These are phyloP conservation scores for Scelioninae gen. 1 DNA, from an alignment of 2,888 invertebrate genomes.

Conservation along the genomic window DNA sequence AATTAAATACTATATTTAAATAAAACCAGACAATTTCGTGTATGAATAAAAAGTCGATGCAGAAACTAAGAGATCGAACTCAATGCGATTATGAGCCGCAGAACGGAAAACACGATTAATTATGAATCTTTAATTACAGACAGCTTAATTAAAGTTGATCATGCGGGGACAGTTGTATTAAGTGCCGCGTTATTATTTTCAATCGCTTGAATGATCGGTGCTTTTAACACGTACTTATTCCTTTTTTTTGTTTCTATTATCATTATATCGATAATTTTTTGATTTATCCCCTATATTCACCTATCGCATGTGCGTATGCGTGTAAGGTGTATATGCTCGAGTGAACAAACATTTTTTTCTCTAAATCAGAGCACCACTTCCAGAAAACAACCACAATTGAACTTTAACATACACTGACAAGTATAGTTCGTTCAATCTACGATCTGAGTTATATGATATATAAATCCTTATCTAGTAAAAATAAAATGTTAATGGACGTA, in stretches of 20 bases:
- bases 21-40: too few species aligned
- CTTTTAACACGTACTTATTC: constrained; percentile 13
- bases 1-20: too few species aligned
- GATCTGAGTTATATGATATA: too few species aligned
- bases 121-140: constrained; percentile 43
- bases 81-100: neutral
- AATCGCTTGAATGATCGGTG: constrained; percentile 6
- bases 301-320: constrained; percentile 58
- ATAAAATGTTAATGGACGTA: too few species aligned
- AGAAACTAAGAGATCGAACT: constrained; percentile 16
- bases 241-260: constrained; percentile 14
- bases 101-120: constrained; percentile 40
- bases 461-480: too few species aligned
- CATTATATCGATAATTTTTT: constrained; percentile 12
- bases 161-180: constrained; percentile 16
- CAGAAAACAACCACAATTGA: constrained; percentile 14
- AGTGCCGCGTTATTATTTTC: constrained; percentile 23
- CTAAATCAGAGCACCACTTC: constrained; percentile 32
- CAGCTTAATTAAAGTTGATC: constrained; percentile 47
- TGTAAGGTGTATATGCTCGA: constrained; percentile 41
- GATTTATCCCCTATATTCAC: constrained; percentile 41
- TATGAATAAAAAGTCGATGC: constrained; percentile 2
- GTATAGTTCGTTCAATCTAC: too few species aligned
- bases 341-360: constrained; percentile 23
- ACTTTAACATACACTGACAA: too few species aligned